These are phyloP conservation scores for Molossus alvarezi DNA, from an alignment of 2,797 vertebrate species.

Conservation along the genomic window DNA sequence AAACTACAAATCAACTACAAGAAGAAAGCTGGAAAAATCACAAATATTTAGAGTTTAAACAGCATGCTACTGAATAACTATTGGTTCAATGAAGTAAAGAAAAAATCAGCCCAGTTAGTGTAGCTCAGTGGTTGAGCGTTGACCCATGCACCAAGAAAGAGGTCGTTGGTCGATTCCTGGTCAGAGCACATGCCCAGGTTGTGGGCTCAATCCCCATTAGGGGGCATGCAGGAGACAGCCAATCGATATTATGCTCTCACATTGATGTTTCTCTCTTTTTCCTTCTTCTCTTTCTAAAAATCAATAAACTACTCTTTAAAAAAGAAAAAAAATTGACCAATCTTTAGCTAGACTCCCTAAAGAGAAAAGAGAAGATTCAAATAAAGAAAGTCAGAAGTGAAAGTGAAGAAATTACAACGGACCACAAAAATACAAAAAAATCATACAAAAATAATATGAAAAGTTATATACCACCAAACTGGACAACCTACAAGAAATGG, in stretches of 20 bases:
- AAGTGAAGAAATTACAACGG: background rate
- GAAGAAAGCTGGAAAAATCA: background rate
- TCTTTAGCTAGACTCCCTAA: background rate
- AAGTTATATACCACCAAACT: background rate
- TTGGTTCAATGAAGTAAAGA: background rate
- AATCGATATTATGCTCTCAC: no score
- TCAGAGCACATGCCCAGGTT: no score
- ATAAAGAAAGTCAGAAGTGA: background rate
- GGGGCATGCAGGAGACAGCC: no score
- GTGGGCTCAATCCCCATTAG: no score
- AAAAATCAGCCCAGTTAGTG: background rate
- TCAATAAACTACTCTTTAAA: background rate
- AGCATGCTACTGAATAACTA: background rate
- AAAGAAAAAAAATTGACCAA: background rate
- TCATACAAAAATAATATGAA: background rate
- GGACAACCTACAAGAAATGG: background rate
- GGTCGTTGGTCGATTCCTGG: no score
- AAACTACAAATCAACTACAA: background rate
- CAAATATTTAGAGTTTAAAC: background rate
- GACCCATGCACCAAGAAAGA: no score
- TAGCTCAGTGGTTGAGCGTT: no score
- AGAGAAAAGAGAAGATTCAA: background rate
- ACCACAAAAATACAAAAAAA: background rate
- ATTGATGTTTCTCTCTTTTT: no score
- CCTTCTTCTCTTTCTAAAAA: no score